Base-by-base conservation (phyloP, 1,140 invertebrate genomes). In the Oedothorax gibbosus region DNA sequence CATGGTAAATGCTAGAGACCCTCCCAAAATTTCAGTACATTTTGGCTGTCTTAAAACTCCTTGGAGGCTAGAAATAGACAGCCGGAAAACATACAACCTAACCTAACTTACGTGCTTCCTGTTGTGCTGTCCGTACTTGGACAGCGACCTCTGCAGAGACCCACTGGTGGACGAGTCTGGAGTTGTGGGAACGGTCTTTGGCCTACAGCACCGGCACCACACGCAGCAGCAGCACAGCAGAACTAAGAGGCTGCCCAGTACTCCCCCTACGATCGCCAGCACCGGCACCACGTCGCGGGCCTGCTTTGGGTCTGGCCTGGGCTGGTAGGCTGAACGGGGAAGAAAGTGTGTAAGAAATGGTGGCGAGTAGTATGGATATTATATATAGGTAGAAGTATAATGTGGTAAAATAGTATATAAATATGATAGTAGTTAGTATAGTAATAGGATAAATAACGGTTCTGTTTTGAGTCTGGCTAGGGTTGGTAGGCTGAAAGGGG, bases 71-170 rank as follows among this genome's bases (percentile, higher is more conserved):
- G n/a, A n/a, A n/a, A n/a, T n/a, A n/a, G n/a, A n/a, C n/a, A n/a
- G n/a, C n/a, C n/a, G n/a, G n/a, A n/a, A n/a, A n/a, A n/a, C n/a
- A n/a, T n/a, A n/a, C n/a, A n/a, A n/a, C 35, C 35, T 2, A 35
- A 35, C 6, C 53, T 0, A 2, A 85, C 83, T 85, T 21, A 85
- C 83, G 12, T 85, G 83, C n/a, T 85, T 85, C 18, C 83, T 56
- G 66, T 85, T 85, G 35, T 85, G 83, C n/a, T 85, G 83, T 9
- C 83, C 83, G 51, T 85, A 78, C 9, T 77, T 85, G 11, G 73
- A 68, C 10, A 85, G 83, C 4, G 83, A 85, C 18, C 83, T 68
- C 20, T 85, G 64, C 50, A 85, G 62, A 3, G 83, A 85, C 8
- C 64, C 83, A 72, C 83, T 85, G 1, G 75, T 51, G 15, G 83